These are phyloP conservation scores for Standfussiana lucernea DNA, from an alignment of 2,888 invertebrate species.

Conservation along the genomic window DNA sequence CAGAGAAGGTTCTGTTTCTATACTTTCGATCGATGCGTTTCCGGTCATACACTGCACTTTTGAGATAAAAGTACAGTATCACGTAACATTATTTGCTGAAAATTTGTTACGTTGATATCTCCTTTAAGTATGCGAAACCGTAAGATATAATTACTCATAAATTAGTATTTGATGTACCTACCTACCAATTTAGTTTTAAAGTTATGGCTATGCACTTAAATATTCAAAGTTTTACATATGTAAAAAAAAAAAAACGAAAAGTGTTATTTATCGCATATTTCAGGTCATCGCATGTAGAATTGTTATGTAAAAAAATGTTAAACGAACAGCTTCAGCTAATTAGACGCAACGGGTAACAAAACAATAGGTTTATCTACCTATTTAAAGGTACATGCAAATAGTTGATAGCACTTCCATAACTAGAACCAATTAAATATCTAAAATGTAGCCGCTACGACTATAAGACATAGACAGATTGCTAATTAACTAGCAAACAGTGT, in stretches of 20 bases:
- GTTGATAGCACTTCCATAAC: constrained; percentile 7
- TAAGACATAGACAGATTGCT: constrained; percentile 64
- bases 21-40: background rate
- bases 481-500: constrained; percentile 68
- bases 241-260: background rate
- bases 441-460: constrained; percentile 23
- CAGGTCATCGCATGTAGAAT: background rate
- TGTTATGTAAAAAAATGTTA: background rate
- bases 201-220: background rate
- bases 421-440: constrained; percentile 33
- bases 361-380: background rate
- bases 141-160: background rate
- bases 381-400: constrained; percentile 3
- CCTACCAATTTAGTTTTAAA: background rate
- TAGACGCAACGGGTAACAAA: background rate
- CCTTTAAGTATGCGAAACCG: background rate
- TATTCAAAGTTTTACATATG: background rate
- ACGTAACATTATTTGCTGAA: background rate
- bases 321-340: background rate
- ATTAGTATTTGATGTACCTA: too few relatives aligned
- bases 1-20: background rate
- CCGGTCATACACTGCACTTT: background rate
- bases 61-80: background rate
- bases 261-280: background rate
- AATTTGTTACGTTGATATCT: background rate